These are phyloP conservation scores for Ornithoptera priamus DNA, from an alignment of 2,888 invertebrate species.

Conservation along the genomic window DNA sequence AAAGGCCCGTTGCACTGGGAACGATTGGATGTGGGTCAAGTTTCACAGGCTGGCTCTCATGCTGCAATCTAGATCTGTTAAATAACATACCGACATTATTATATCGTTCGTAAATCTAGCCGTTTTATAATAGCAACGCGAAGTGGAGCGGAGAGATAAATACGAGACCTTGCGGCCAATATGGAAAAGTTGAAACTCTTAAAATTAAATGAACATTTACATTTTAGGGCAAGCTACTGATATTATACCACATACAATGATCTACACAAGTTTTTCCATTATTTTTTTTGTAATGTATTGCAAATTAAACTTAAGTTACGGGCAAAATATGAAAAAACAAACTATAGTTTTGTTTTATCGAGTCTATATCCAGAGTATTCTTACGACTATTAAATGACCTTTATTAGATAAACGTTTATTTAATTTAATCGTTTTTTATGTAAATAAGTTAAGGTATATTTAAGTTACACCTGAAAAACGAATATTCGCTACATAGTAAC, in stretches of 20 bases:
- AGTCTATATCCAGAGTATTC: too few relatives aligned
- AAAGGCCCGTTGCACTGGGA: constrained; percentile 18
- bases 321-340: too few relatives aligned
- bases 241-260: neutral
- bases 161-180: constrained; percentile 24
- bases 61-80: constrained; percentile 32
- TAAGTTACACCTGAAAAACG: too few relatives aligned
- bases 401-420: too few relatives aligned
- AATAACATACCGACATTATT: constrained; percentile 22
- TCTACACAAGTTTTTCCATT: neutral
- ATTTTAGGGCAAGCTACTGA: constrained; percentile 5
- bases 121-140: constrained; percentile 15
- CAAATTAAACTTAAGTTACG: neutral
- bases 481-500: too few relatives aligned
- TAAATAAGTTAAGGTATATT: too few relatives aligned
- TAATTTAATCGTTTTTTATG: too few relatives aligned
- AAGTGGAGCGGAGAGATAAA: constrained; percentile 29
- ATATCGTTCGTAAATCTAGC: constrained; percentile 26
- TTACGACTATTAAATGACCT: too few relatives aligned
- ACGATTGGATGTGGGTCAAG: constrained; percentile 31
- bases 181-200: constrained; percentile 23
- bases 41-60: constrained; percentile 31
- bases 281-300: neutral
- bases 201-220: constrained; percentile 10
- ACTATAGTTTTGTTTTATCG: too few relatives aligned